Evolutionary conservation across 1,140 invertebrate genomes (phyloP).

Genomic region (Drosophila nigromelanica): DNA sequence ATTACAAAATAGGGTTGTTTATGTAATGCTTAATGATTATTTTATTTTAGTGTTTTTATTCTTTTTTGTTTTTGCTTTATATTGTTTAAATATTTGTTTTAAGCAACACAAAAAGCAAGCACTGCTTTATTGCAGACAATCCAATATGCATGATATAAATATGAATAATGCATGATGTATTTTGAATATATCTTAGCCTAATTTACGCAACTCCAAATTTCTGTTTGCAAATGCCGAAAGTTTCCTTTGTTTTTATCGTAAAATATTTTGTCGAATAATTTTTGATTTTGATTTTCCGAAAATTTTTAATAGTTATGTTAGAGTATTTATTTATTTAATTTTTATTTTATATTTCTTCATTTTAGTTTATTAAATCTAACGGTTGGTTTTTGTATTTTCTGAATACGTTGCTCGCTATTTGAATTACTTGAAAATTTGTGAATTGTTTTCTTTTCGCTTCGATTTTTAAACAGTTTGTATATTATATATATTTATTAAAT

Average conservation of each 20-base stretch:
- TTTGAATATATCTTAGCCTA: slow-evolving; percentile 55
- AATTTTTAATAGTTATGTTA: slow-evolving; percentile 29
- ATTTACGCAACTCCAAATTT: slow-evolving; percentile 26
- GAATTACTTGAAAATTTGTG: slow-evolving; percentile 78
- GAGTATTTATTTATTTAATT: slow-evolving; percentile 40
- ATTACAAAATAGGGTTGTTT: slow-evolving; percentile 59
- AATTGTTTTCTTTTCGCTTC: slow-evolving; percentile 31
- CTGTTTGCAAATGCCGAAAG: slow-evolving; percentile 53
- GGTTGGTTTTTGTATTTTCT: slow-evolving; percentile 36
- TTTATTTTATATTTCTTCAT: slow-evolving; percentile 21
- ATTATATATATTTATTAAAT: slow-evolving; percentile 64
- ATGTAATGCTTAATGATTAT: slow-evolving; percentile 30
- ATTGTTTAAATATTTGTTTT: slow-evolving; percentile 9
- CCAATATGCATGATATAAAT: slow-evolving; percentile 55
- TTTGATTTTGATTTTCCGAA: slow-evolving; percentile 80
- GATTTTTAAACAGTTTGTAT: slow-evolving; percentile 23
- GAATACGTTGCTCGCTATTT: slow-evolving; percentile 57
- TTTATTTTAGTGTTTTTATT: too few relatives aligned
- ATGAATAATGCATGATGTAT: slow-evolving; percentile 48
- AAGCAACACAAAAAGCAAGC: slow-evolving; percentile 72
- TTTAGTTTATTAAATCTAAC: slow-evolving; percentile 58
- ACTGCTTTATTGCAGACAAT: slow-evolving; percentile 19
- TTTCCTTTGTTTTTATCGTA: slow-evolving; percentile 20
- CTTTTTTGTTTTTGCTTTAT: slow-evolving; percentile 15
- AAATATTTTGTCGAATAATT: slow-evolving; percentile 46